Conservation (phyloP, 1,140 invertebrate genomes). For the Mya arenaria region DNA sequence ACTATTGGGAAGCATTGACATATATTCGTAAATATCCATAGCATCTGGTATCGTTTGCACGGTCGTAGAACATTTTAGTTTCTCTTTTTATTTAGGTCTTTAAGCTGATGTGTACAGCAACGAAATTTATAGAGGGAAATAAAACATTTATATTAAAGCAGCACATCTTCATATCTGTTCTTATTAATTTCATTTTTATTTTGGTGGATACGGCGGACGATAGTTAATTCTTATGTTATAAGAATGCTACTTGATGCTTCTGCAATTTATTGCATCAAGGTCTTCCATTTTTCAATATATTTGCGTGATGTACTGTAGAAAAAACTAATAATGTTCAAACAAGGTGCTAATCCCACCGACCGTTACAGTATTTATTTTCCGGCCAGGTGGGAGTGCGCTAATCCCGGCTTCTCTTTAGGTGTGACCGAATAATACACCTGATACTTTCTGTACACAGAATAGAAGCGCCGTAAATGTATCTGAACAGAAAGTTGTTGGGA, state of each 20-base stretch:
- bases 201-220: too few species aligned
- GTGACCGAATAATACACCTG: slow-evolving; percentile 16
- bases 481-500: not conserved
- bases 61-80: too few species aligned
- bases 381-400: not conserved
- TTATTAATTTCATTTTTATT: too few species aligned
- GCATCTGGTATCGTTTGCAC: too few species aligned
- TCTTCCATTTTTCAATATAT: not conserved
- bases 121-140: too few species aligned
- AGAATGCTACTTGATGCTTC: not conserved
- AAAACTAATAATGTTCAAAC: not conserved
- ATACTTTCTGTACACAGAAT: slow-evolving; percentile 27
- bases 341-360: slow-evolving; percentile 23
- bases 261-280: not conserved
- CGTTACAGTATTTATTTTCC: not conserved
- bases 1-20: too few species aligned
- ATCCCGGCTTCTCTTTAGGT: not conserved
- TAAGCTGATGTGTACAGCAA: too few species aligned
- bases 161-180: too few species aligned
- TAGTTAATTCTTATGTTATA: too few species aligned
- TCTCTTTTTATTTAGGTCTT: too few species aligned
- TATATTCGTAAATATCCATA: too few species aligned
- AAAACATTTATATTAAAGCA: too few species aligned
- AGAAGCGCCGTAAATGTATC: slow-evolving; percentile 46
- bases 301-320: not conserved